These are phyloP conservation scores for Corythornis madagascariensis DNA, from an alignment of 2,113 vertebrate genomes.

Conservation along the genomic window DNA sequence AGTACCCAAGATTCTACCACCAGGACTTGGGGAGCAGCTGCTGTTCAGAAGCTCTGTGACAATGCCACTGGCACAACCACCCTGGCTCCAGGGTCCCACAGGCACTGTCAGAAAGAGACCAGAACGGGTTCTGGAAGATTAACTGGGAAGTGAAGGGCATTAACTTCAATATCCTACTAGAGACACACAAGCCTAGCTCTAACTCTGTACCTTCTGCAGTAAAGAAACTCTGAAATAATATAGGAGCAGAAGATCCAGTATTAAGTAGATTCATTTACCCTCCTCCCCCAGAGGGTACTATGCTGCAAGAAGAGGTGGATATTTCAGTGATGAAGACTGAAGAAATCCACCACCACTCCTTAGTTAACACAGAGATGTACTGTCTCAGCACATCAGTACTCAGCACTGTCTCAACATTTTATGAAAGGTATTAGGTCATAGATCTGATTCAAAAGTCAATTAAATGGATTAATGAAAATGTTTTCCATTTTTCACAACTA, in stretches of 20 bases:
- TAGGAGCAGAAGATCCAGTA: neutral
- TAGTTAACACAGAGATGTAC: neutral
- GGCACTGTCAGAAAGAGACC: neutral
- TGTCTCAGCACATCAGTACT: neutral
- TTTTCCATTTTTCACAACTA: neutral
- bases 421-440: neutral
- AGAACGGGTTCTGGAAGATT: fast-evolving
- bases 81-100: fast-evolving
- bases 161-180: neutral
- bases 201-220: neutral
- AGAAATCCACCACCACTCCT: neutral
- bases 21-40: neutral
- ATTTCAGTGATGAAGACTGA: neutral
- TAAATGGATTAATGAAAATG: neutral
- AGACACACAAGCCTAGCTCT: neutral
- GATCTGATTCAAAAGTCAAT: neutral
- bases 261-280: neutral
- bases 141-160: neutral
- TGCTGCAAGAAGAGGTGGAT: neutral
- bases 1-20: neutral
- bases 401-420: neutral
- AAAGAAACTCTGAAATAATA: neutral
- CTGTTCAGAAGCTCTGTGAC: neutral
- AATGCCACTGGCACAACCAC: neutral
- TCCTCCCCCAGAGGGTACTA: neutral